Base-by-base conservation (phyloP, 2,888 invertebrate genomes). In the Cenopis cana region DNA sequence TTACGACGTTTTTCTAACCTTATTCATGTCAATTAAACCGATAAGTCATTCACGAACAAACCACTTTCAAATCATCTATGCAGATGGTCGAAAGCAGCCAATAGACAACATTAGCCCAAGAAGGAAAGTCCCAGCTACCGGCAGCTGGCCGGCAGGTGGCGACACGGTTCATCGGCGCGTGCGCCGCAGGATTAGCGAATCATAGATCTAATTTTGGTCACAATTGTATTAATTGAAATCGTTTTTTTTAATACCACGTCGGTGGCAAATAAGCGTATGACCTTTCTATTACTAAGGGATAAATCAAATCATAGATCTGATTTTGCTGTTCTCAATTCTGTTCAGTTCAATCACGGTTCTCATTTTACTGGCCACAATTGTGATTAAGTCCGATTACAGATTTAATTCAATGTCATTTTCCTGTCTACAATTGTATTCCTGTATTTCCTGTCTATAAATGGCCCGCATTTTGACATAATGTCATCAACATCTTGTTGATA, bases 121-220 rank as follows among this genome's bases (percentile, higher is more conserved):
- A 33, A 62, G 68, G 55, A 68, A 68, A 61, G 50, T 59, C 59
- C 59, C 57, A 14, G 41, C 46, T 85, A 84, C 68, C 80, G 80
- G 85, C 85, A 85, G 85, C 90, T 91, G 91, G 89, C 90, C 90
- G 79, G 87, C 91, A 90, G 90, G 89, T 89, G 90, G 76, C 80
- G 87, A 86, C 83, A 88, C 86, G 89, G 80, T 78, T 76, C 80
- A 77, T 75, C 79, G 82, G 59, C 64, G 75, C 75, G 73, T 59
- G 56, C 46, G 49, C 41, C 50, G 72, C 49, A 50, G 73, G 50
- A 41, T 69, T 69, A 64, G 69, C 62, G 62, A 73, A 69, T 68
- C 70, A 56, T 74, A 79, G 65, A 70, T 52, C 57, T 49, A 38
- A 62, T 65, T 62, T 59, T 49, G 52, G 20, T 46, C 18, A 46